These are phyloP conservation scores for Eupithecia inturbata DNA, from an alignment of 2,888 invertebrate genomes.

Conservation along the genomic window DNA sequence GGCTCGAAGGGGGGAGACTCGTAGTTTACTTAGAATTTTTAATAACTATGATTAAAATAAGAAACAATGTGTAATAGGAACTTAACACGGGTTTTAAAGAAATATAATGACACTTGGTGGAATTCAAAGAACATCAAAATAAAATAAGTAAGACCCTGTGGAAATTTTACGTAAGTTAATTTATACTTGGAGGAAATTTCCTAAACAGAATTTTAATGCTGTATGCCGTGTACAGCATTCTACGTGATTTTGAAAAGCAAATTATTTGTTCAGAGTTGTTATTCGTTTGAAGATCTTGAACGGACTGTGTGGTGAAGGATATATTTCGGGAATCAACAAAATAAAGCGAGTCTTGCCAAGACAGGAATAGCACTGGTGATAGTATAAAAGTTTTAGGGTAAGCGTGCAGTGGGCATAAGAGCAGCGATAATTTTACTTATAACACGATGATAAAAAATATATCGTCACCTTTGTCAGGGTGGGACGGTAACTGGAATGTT, in stretches of 20 bases:
- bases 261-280: conserved; percentile 51
- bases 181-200: conserved; percentile 61
- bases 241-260: conserved; percentile 43
- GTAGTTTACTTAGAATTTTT: too few relatives aligned
- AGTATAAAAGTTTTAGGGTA: conserved; percentile 26
- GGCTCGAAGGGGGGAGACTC: too few relatives aligned
- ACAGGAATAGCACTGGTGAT: conserved; percentile 57
- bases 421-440: neutral
- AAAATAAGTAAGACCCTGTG: neutral
- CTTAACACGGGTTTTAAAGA: neutral
- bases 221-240: conserved; percentile 74
- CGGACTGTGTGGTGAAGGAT: conserved; percentile 55
- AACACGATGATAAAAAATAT: neutral
- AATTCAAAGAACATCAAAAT: neutral
- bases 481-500: too few relatives aligned
- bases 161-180: conserved; percentile 43
- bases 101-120: neutral
- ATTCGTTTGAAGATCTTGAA: conserved; percentile 43
- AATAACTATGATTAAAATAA: neutral
- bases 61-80: neutral
- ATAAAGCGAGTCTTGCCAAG: conserved; percentile 63
- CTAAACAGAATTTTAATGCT: conserved; percentile 63
- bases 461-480: neutral
- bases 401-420: neutral
- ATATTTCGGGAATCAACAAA: conserved; percentile 57